These are phyloP conservation scores for Silurus glanis DNA, from an alignment of 2,113 vertebrate genomes.

Conservation along the genomic window DNA sequence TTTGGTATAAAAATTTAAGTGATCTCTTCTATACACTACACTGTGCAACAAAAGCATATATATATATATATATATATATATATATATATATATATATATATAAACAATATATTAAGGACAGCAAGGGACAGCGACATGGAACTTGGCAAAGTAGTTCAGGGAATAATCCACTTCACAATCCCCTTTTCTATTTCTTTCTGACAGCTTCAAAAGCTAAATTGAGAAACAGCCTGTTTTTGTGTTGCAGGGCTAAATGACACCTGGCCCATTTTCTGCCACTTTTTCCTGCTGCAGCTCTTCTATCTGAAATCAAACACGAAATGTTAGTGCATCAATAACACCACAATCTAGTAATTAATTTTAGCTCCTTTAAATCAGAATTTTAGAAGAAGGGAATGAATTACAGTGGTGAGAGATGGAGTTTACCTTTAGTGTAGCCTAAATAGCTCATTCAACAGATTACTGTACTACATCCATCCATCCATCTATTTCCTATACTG, in stretches of 20 bases:
- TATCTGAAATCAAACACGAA: slow-evolving; percentile 24
- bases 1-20: neutral
- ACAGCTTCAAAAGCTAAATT: slow-evolving; percentile 37
- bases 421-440: neutral
- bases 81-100: neutral
- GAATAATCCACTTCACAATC: slow-evolving; percentile 26
- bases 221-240: slow-evolving; percentile 16
- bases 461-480: neutral
- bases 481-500: no score
- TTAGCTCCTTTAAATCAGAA: neutral
- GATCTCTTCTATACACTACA: neutral
- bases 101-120: neutral
- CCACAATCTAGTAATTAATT: neutral
- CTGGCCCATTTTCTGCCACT: neutral
- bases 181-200: slow-evolving; percentile 32
- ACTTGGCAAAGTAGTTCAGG: slow-evolving; percentile 24
- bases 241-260: neutral
- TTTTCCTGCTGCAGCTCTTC: neutral
- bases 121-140: neutral
- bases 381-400: neutral
- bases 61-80: neutral
- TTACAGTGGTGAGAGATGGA: neutral
- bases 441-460: neutral
- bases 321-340: neutral
- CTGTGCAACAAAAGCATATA: neutral